Evolutionary conservation across 2,797 vertebrate species (phyloP).

Genomic region (Acropternis orthonyx): DNA sequence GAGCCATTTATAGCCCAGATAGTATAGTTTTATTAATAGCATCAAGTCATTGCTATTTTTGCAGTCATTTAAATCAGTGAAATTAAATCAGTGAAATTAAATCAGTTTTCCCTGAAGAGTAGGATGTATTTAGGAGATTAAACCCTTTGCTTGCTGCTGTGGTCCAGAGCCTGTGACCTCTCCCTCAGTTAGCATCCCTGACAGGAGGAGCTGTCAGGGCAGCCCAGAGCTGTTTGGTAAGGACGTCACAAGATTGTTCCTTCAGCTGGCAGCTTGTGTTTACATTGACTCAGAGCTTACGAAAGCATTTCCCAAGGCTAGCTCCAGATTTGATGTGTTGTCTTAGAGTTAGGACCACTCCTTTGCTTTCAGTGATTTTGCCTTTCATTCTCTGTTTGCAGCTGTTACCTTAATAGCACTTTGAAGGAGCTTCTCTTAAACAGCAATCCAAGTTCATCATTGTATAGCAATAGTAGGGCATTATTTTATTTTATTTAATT

Average conservation of each 20-base stretch:
- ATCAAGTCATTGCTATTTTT: background rate
- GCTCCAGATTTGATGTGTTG: background rate
- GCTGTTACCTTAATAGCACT: background rate
- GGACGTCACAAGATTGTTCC: background rate
- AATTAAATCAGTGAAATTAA: background rate
- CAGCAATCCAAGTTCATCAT: background rate
- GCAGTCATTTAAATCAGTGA: background rate
- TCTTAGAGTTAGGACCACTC: background rate
- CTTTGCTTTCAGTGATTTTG: background rate
- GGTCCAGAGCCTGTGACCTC: background rate
- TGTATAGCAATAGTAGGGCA: background rate
- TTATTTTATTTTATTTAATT: background rate
- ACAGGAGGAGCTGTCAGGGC: background rate
- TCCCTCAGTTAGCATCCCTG: background rate
- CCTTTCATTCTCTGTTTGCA: background rate
- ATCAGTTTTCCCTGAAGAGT: background rate
- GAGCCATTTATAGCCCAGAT: background rate
- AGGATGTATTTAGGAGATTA: background rate
- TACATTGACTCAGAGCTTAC: background rate
- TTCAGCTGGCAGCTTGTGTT: background rate
- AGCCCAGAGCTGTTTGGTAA: background rate
- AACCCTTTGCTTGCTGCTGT: background rate
- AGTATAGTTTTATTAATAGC: background rate
- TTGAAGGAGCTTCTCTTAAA: background rate
- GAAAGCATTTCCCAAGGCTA: slow-evolving; percentile 1